phyloP scores from a whole-genome alignment of 2,797 vertebrate genomes.

The Sarcoramphus papa region DNA sequence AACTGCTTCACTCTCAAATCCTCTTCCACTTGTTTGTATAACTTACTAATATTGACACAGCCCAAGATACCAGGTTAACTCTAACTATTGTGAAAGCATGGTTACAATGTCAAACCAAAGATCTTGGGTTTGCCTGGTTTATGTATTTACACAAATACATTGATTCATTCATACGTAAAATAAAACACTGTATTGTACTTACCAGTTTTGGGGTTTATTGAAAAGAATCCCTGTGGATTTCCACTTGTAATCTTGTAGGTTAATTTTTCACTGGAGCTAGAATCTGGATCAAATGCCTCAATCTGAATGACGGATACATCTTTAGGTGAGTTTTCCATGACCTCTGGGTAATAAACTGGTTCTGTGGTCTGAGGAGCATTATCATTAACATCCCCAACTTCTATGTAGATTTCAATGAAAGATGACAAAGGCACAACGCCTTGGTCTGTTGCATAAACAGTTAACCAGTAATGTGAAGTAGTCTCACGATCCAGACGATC shows the following conservation, averaged over 20 bases:
- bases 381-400: constrained; percentile 95
- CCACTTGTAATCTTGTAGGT: constrained; percentile 93
- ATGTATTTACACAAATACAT: not conserved
- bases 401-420: constrained; percentile 92
- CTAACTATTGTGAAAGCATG: not conserved
- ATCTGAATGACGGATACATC: constrained; percentile 92
- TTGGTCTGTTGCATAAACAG: constrained; percentile 89
- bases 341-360: constrained; percentile 92
- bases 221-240: constrained; percentile 97
- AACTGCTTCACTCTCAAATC: not conserved
- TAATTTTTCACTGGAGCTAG: constrained; percentile 86
- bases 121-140: not conserved
- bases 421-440: constrained; percentile 91
- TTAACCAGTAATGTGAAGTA: constrained; percentile 92
- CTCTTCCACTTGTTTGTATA: not conserved
- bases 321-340: constrained; percentile 94
- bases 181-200: constrained; percentile 24
- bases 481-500: constrained; percentile 91
- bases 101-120: not conserved
- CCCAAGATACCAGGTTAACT: not conserved
- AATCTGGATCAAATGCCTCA: constrained; percentile 91
- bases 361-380: constrained; percentile 92
- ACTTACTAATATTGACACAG: not conserved
- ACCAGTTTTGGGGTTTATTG: constrained; percentile 90
- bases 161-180: not conserved